Conservation (phyloP, 2,113 vertebrate species). For the human region GRCh38 chr3:927001-927500, state of each 20-base stretch:
- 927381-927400: conserved; percentile 55
- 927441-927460: conserved; percentile 70
- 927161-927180: conserved; percentile 53
- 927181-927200: conserved; percentile 49
- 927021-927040: background rate
- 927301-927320: conserved; percentile 49
- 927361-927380: conserved; percentile 76
- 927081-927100: conserved; percentile 58
- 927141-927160: conserved; percentile 58
- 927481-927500: background rate
- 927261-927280: conserved; percentile 25
- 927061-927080: conserved; percentile 51
- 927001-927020: background rate
- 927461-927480: conserved; percentile 10
- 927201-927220: conserved; percentile 19
- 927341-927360: conserved; percentile 32
- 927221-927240: conserved; percentile 59
- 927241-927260: conserved; percentile 47
- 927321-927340: conserved; percentile 68
- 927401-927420: conserved; percentile 68
- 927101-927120: conserved; percentile 60
- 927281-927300: conserved; percentile 55
- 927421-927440: conserved; percentile 77
- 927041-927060: background rate
- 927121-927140: conserved; percentile 62